These are phyloP conservation scores for Pantherophis guttatus DNA, from an alignment of 2,113 vertebrate species.

Conservation along the genomic window DNA sequence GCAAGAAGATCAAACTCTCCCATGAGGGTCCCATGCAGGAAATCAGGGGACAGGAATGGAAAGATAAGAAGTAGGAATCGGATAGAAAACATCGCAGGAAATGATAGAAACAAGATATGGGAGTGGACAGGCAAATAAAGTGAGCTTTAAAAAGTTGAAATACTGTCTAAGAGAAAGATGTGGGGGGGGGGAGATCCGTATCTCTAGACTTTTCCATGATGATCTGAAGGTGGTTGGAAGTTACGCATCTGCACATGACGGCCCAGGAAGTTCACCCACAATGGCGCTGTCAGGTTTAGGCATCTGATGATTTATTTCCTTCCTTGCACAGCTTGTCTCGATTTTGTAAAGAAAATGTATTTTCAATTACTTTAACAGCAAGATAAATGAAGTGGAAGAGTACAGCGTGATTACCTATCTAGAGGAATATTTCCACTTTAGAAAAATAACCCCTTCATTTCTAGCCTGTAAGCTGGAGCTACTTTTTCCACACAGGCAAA, in stretches of 20 bases:
- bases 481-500: background rate
- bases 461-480: background rate
- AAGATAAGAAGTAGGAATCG: background rate
- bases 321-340: constrained; percentile 17
- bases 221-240: background rate
- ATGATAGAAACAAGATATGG: background rate
- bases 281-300: background rate
- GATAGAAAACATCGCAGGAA: background rate
- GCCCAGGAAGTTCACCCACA: background rate
- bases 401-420: background rate
- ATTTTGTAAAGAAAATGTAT: constrained; percentile 17
- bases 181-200: background rate
- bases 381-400: constrained; percentile 5
- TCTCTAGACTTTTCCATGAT: background rate
- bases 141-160: background rate
- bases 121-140: background rate
- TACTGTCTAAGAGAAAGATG: background rate
- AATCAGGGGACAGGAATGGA: background rate
- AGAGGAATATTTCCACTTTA: background rate
- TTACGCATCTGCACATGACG: background rate
- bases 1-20: background rate
- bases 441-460: background rate
- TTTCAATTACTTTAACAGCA: constrained; percentile 21
- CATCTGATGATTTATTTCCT: constrained; percentile 23
- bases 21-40: background rate